Base-by-base conservation (phyloP, 2,113 vertebrate genomes). In the Ammodytes marinus region DNA sequence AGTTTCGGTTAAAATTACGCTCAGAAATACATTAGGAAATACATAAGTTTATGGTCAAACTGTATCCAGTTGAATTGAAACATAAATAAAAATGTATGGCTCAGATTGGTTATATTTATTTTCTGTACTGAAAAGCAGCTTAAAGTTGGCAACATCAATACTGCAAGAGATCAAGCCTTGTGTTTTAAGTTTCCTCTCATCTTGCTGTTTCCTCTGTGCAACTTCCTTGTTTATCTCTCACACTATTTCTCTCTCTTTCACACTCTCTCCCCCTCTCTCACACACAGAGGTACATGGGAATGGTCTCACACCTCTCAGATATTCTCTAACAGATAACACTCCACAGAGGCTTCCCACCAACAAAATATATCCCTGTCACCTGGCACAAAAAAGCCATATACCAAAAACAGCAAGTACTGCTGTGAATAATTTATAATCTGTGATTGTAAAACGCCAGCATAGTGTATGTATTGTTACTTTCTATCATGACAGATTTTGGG, bases 351-450 rank as follows among this genome's bases (percentile, higher is more conserved):
- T 73, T 47, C 19, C 46, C 79, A 85, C 70, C 65, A 89, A 91
- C 79, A 70, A 85, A 88, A 78, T 73, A 75, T 80, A 68, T 67
- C 40, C 8, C 10, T 49, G 60, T 86, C 87, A 75, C 66, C 65
- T 76, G 74, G 88, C 85, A 73, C 86, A 80, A 79, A 89, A 27
- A 80, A 82, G 40, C 68, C 61, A 37, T 27, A 58, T 70, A 78
- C 74, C 85, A 83, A 83, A 27, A 91, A 90, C 77, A 88, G 83
- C 65, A 88, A 86, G 83, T 50, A 77, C 49, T 4, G 8, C 5
- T 65, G 82, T 92, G 81, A 91, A 91, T 93, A 79, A 93, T 93
- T 90, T 74, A 92, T 72, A 83, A 89, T 80, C 67, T 49, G 74
- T 82, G 79, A 90, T 86, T 90, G 86, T 90, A 83, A 84, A 87